Evolutionary conservation across 92 coral and sea anemone species (phyloP), one percentile per base, ranked within the genome.

Genomic region (Umimayanthus kanabou): DNA sequence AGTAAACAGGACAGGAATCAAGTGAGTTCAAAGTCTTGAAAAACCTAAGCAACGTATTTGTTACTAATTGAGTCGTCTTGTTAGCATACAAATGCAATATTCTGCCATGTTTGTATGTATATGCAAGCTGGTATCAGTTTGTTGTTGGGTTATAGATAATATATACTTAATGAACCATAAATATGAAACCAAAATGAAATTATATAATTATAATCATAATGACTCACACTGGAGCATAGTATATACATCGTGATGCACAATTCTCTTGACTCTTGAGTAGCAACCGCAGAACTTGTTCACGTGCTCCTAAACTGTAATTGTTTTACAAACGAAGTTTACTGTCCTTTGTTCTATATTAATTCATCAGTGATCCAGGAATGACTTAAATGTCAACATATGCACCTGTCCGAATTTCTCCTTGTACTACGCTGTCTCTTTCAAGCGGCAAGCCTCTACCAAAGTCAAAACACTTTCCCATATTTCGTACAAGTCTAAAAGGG

Each of bases 261-360:
- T 53, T 28, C 42, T 79, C 45, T 79, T 39, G 84, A 80, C n/a
- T n/a, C 37, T 33, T 33, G 37, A 33, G 72, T 58, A 80, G 72
- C 73, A 80, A 80, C 85, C 50, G 26, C 26, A 37, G 14, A 80
- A 39, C 43, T 18, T 33, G 14, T 80, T 80, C 72, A 53, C 84
- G 43, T 80, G 84, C 57, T 61, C 49, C 6, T 80, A 2, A 80
- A 43, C 30, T 53, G 69, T 80, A 37, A 80, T 80, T 80, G 84
- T 80, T 80, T 22, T 80, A 26, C 49, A 80, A 80, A 80, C 43
- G 43, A 25, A 26, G 13, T 30, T 57, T 53, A 28, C 18, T 61
- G 42, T 80, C 28, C 50, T 20, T 33, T 30, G 70, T 57, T 57
- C 16, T 4, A 7, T 80, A 7, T 37, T 16, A 37, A 14, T 22